These are phyloP conservation scores for Sialia sialis DNA, from an alignment of 2,113 vertebrate genomes.

Conservation along the genomic window DNA sequence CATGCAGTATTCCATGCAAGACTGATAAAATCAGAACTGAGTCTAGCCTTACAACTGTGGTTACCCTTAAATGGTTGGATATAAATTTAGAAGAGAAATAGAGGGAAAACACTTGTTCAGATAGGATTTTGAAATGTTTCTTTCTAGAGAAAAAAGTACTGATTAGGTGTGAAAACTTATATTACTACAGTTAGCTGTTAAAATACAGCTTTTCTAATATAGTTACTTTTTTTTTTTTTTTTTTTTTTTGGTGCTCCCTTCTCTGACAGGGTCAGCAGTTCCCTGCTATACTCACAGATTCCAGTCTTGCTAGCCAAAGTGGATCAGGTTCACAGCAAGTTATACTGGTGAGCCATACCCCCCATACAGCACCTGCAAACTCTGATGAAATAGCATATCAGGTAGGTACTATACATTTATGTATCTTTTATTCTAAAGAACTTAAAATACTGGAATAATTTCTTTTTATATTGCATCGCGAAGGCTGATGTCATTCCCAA, in stretches of 20 bases:
- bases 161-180: neutral
- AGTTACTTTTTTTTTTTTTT: neutral
- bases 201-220: neutral
- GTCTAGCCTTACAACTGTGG: neutral
- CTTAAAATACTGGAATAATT: neutral
- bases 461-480: neutral
- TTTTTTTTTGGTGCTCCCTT: neutral
- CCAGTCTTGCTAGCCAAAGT: slow-evolving; percentile 76
- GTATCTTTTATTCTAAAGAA: neutral
- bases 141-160: neutral
- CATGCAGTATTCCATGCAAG: neutral
- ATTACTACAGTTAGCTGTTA: neutral
- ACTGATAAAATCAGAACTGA: neutral
- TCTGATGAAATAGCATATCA: slow-evolving; percentile 75
- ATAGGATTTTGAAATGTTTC: neutral
- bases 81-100: neutral
- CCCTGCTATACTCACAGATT: slow-evolving; percentile 84
- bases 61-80: neutral
- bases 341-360: slow-evolving; percentile 87
- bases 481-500: neutral
- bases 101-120: neutral
- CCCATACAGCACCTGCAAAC: slow-evolving; percentile 65
- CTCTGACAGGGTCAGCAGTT: slow-evolving; percentile 84
- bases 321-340: slow-evolving; percentile 81
- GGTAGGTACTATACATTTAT: slow-evolving; percentile 38